Evolutionary conservation across 2,113 vertebrate genomes (phyloP), one percentile per base, ranked within the genome.

Genomic region (Chroicocephalus ridibundus): DNA sequence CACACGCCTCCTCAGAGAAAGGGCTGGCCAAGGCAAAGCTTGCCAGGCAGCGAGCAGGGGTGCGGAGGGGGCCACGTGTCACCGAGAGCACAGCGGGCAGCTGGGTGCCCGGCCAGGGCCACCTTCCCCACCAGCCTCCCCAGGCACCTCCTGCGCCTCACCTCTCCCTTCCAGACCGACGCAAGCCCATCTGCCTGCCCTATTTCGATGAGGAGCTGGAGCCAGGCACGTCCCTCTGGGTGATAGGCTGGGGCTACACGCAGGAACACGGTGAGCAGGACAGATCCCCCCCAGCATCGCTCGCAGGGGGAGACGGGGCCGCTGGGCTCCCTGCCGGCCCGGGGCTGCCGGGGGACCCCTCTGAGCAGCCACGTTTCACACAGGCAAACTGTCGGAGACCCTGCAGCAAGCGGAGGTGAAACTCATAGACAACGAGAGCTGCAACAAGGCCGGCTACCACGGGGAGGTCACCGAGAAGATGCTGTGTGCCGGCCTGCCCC

Each of bases 181-280:
- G 95, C 51, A 98, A 65, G 46, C 98, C 99, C 6, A 98, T 99
- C 90, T 99, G 99, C 94, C 96, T 99, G 66, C 98, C 99, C 61
- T 99, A 99, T 38, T 97, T 97, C 12, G 96, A 98, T 1, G 97
- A 98, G 38, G 97, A 90, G 31, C 97, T 99, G 34, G 2, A 9
- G 51, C 86, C 91, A 1, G 92, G 66, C 44, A 87, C 97, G 2
- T 6, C 82, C 0, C 82, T 99, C 95, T 94, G 95, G 96, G 98
- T 99, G 87, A 98, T 98, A 1, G 99, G 99, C 74, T 99, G 99
- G 99, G 99, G 99, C 24, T 98, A 98, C 96, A 98, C 96, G 0
- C 55, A 97, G 42, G 98, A 98, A 96, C 72, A 84, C 7, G 98
- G 98, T 98, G 95, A 98, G 98, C 7, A 15, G 11, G 97, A 96